Evolutionary conservation across 2,797 vertebrate genomes (phyloP), one percentile per base, ranked within the genome.

Genomic region (Mormyrops boulengeri): DNA sequence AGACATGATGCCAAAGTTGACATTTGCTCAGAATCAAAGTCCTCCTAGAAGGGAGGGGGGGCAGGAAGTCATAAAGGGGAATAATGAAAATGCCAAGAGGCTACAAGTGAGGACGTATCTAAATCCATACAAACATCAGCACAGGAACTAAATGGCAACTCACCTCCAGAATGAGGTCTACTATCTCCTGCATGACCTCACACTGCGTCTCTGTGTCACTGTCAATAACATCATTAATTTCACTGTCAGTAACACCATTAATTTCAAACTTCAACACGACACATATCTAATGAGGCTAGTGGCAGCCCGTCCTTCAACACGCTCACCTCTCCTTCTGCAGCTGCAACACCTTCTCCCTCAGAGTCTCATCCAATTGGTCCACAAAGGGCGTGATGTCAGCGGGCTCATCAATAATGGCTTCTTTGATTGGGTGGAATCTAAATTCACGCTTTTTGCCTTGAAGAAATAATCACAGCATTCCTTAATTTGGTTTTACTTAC

Each of bases 111-210:
- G 1, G 47, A 50, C 6, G 2, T 57, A 49, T 53, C 85, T 4
- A 14, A 57, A 30, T 38, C 62, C 8, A 52, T 3, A 41, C 34
- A 17, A 50, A 19, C 0, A 55, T 55, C 5, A 34, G 2, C 44
- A 57, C 44, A 34, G 22, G 17, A 57, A 88, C 26, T 7, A 87
- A 66, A 80, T 2, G 12, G 9, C 50, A 1, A 49, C 22, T 96
- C 92, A 99, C 98, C 97, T 99, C 98, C 90, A 99, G 94, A 87
- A 99, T 98, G 90, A 98, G 97, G 93, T 99, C 98, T 94, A 99
- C 98, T 0, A 99, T 97, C 85, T 99, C 98, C 96, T 99, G 98
- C 98, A 99, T 99, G 91, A 98, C 96, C 92, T 99, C 98, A 93
- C 98, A 99, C 91, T 99, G 98, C 6, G 96, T 96, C 94, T 99